Evolutionary conservation across 2,888 invertebrate species (phyloP), one percentile per base, ranked within the genome.

Genomic region (Oxycera nigricornis): DNA sequence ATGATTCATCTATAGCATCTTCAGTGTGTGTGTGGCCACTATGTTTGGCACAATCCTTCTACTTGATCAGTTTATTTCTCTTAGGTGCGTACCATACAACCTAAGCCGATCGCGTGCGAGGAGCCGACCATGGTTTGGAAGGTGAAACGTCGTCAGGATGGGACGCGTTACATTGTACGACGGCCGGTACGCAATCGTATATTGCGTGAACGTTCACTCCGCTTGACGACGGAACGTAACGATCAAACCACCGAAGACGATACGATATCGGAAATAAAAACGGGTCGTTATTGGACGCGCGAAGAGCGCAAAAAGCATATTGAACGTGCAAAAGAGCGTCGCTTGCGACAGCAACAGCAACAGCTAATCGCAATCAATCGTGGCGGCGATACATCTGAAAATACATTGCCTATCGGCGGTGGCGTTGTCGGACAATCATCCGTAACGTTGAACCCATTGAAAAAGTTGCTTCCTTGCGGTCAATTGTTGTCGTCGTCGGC

Each of bases 251-350:
- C 92, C 0, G 93, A 94, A 81, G 93, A 94, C 79, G 93, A 94
- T 79, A 91, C 92, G 22, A 88, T 91, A 83, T 92, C 92, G 14
- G 93, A 93, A 81, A 86, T 93, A 76, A 94, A 93, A 87, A 86
- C 88, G 17, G 93, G 93, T 4, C 88, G 91, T 31, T 94, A 92
- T 82, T 93, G 93, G 91, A 89, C 89, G 2, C 90, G 90, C 82
- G 92, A 92, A 78, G 93, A 93, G 78, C 88, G 92, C 1, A 92
- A 92, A 80, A 87, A 89, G 55, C 93, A 94, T 79, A 83, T 92
- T 79, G 92, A 92, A 80, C 88, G 89, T 72, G 90, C 92, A 1
- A 87, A 88, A 61, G 91, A 92, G 81, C 87, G 91, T 55, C 87
- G 88, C 70, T 50, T 61, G 24, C 85, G 87, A 24, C 80, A 81